These are phyloP conservation scores for Dreissena polymorpha DNA, from an alignment of 1,140 invertebrate species.

Conservation along the genomic window DNA sequence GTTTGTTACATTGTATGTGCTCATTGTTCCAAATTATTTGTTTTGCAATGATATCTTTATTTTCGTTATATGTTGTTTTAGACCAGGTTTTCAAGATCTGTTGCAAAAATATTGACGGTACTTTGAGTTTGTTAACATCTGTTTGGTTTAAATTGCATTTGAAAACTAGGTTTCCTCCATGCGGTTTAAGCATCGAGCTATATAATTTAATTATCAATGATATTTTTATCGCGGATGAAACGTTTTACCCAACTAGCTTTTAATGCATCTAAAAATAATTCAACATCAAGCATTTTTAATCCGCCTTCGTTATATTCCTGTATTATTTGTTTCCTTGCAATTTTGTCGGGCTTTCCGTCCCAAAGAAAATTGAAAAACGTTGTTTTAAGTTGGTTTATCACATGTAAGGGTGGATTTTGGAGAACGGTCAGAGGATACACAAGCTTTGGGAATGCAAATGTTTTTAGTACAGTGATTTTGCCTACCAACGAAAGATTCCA, in stretches of 20 bases:
- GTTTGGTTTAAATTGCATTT: no score
- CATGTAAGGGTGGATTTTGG: not conserved
- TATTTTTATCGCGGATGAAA: no score
- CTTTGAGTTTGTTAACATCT: no score
- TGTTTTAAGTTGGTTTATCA: not conserved
- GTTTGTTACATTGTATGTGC: no score
- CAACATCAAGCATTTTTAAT: not conserved
- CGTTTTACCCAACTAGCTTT: not conserved
- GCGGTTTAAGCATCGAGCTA: no score
- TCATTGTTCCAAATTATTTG: no score
- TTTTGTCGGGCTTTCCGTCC: not conserved
- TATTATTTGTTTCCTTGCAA: not conserved
- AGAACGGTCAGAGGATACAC: not conserved
- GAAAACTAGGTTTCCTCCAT: no score
- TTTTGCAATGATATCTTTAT: no score
- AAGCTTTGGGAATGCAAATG: slow-evolving; percentile 13
- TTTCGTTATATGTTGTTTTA: no score
- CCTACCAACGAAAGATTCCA: slow-evolving; percentile 18
- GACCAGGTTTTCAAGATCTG: no score
- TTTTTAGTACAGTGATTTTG: not conserved
- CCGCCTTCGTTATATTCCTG: not conserved
- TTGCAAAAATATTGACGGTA: no score
- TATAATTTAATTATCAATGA: no score
- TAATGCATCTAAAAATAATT: not conserved
- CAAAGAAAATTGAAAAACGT: not conserved